Conservation (phyloP, 1,140 invertebrate species). For the Nasonia vitripennis region DNA sequence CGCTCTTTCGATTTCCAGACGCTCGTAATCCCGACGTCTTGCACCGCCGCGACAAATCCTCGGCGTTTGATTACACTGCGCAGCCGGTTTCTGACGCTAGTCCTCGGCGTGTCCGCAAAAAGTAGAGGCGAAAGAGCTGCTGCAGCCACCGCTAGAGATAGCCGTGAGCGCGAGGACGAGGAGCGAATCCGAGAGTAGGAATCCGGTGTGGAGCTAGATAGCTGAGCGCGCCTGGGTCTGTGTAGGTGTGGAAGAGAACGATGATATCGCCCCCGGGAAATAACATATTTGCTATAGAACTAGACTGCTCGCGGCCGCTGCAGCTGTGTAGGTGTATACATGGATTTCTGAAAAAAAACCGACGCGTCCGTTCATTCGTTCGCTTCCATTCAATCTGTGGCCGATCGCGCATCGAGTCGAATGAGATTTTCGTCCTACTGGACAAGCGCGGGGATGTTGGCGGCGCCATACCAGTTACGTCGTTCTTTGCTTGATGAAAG, state of each 20-base stretch:
- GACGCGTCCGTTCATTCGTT: neutral
- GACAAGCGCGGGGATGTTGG: neutral
- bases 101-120: conserved; percentile 46
- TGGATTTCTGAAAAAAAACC: neutral
- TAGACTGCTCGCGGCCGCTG: conserved; percentile 3
- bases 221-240: too few species aligned
- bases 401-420: neutral
- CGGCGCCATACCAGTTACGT: neutral
- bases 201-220: neutral
- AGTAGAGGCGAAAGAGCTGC: neutral
- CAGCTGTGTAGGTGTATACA: conserved; percentile 21
- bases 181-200: neutral
- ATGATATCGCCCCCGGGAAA: conserved; percentile 56
- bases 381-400: conserved; percentile 14
- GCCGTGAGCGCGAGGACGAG: neutral
- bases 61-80: conserved; percentile 17
- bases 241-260: conserved; percentile 16
- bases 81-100: neutral
- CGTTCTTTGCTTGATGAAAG: neutral
- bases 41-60: conserved; percentile 29
- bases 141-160: neutral
- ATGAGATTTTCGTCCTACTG: conserved; percentile 13
- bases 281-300: conserved; percentile 57
- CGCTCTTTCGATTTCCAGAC: conserved; percentile 14
- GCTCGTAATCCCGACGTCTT: conserved; percentile 21